phyloP scores from a whole-genome alignment of 1,140 invertebrate species.

The Dendroctonus ponderosae region DNA sequence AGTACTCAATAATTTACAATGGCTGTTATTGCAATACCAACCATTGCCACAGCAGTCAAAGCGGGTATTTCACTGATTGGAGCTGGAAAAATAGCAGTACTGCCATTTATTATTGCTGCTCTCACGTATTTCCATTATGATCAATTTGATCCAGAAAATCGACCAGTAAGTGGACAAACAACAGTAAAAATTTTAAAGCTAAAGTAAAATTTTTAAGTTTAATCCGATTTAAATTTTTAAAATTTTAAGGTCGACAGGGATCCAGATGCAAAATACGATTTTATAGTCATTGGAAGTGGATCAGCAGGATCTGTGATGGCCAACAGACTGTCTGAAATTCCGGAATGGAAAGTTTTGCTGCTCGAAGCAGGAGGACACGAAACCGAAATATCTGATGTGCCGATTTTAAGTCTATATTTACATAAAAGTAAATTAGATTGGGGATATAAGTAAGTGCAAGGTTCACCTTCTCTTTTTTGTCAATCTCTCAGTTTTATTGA shows the following conservation, averaged over 20 bases:
- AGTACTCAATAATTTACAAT: slow-evolving; percentile 13
- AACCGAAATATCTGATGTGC: slow-evolving; percentile 78
- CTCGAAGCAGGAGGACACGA: slow-evolving; percentile 88
- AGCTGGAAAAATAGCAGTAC: slow-evolving; percentile 67
- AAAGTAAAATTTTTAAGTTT: not conserved
- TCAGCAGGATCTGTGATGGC: slow-evolving; percentile 86
- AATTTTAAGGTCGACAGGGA: slow-evolving; percentile 43
- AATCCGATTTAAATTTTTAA: not conserved
- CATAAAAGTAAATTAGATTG: slow-evolving; percentile 91
- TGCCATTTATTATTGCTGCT: slow-evolving; percentile 74
- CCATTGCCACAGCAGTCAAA: slow-evolving; percentile 60
- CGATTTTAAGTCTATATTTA: slow-evolving; percentile 78
- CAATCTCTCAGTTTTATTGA: not conserved
- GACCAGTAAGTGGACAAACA: slow-evolving; percentile 61
- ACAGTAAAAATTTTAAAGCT: slow-evolving; percentile 31
- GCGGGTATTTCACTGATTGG: slow-evolving; percentile 66
- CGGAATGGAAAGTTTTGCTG: slow-evolving; percentile 75
- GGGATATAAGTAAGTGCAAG: slow-evolving; percentile 72
- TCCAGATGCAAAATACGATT: slow-evolving; percentile 71
- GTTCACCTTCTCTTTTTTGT: not conserved
- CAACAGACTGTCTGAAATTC: slow-evolving; percentile 76
- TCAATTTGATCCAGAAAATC: slow-evolving; percentile 79
- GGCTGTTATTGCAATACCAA: slow-evolving; percentile 34
- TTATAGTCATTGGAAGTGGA: slow-evolving; percentile 77
- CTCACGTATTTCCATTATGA: slow-evolving; percentile 85